Percentiles rank a stretch among this genome's conserved stretches.
Evolutionary conservation across 2,113 vertebrate species (phyloP).

Genomic region (Platanista minor): DNA sequence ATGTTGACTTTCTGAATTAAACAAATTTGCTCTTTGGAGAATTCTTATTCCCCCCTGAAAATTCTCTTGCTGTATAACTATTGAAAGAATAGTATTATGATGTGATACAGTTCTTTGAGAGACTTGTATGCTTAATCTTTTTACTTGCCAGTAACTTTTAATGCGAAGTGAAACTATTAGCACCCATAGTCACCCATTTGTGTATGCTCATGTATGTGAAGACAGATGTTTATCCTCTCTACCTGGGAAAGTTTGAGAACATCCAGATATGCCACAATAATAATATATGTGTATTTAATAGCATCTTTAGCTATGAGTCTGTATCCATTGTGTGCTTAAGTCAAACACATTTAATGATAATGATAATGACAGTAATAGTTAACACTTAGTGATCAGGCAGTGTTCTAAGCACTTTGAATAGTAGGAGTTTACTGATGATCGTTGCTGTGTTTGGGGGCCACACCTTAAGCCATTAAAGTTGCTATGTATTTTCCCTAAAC

Average conservation of each 20-base stretch:
- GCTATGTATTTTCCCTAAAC: neutral
- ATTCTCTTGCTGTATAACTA: neutral
- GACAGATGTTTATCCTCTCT: neutral
- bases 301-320: neutral
- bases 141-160: neutral
- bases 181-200: neutral
- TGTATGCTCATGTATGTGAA: neutral
- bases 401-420: neutral
- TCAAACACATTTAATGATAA: neutral
- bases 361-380: neutral
- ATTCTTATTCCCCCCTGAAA: neutral
- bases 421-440: neutral
- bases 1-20: conserved; percentile 26
- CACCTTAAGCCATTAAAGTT: neutral
- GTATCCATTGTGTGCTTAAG: neutral
- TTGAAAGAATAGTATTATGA: neutral
- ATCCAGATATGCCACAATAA: neutral
- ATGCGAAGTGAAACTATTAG: neutral
- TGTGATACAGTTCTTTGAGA: neutral
- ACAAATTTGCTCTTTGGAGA: neutral
- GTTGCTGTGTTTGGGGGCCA: neutral
- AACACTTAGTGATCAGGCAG: neutral
- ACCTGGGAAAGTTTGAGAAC: neutral
- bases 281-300: neutral
- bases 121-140: neutral